Base-by-base conservation (phyloP, 2,797 vertebrate species). In the Corythornis leucogaster region DNA sequence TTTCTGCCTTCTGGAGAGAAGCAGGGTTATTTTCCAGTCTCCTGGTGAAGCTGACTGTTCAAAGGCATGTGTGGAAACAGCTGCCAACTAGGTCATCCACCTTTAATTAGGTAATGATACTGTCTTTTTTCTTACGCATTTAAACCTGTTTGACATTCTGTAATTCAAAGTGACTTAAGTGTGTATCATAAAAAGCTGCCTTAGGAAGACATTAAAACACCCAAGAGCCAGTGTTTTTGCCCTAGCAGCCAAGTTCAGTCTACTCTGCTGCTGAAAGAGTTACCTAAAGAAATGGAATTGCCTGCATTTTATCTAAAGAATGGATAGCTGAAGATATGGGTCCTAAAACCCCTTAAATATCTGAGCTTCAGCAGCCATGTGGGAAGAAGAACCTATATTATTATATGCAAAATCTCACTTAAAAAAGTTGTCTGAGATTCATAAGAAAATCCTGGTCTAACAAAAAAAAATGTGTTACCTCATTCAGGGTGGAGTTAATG, bases 1-100 rank as follows among this genome's bases (percentile, higher is more conserved):
- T 95, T 97, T 94, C 95, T 93, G 92, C 91, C 80, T 96, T 95
- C 95, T 95, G 89, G 89, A 95, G 91, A 96, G 95, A 97, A 93
- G 92, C 81, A 92, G 94, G 90, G 93, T 93, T 90, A 91, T 96
- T 97, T 97, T 97, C 96, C 97, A 97, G 96, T 89, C 94, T 63
- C 94, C 92, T n/a, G 91, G 87, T 35, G 87, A 82, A 94, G 83
- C 80, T 89, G 81, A 73, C 40, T 87, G 86, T 92, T 95, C 89
- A 95, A 93, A 95, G 87, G 87, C 94, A 68, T 69, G 90, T 63
- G 31, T 83, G 92, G 87, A 92, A 94, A 96, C 90, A 87, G 96
- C 94, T 96, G 96, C 93, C 93, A 89, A 54, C 71, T 18, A 76
- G 92, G 96, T 94, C 87, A 78, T 92, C 90, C 80, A 90, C 93